These are phyloP conservation scores for Tachina fera DNA, from an alignment of 2,888 invertebrate genomes.

Conservation along the genomic window DNA sequence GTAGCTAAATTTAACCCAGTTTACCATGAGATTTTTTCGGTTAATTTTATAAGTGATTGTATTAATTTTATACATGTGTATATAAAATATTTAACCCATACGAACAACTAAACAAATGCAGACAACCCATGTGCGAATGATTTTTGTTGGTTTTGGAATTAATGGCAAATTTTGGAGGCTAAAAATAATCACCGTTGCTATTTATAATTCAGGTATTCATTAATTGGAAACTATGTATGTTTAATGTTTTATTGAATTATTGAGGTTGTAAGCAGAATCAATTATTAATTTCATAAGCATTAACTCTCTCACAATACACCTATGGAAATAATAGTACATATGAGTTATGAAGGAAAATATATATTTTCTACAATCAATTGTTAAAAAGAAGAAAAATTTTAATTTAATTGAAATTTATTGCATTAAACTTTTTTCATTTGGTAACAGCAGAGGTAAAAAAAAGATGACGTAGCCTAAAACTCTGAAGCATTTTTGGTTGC, in stretches of 20 bases:
- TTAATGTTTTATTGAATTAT: constrained; percentile 47
- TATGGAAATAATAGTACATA: constrained; percentile 4
- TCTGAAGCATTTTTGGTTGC: too few species aligned
- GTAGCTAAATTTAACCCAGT: constrained; percentile 53
- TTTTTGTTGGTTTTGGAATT: constrained; percentile 11
- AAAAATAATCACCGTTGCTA: constrained; percentile 50
- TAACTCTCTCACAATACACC: constrained; percentile 9
- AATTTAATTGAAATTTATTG: too few species aligned
- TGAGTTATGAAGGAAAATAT: background rate
- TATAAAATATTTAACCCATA: background rate
- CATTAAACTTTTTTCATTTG: too few species aligned
- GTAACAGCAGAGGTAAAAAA: too few species aligned
- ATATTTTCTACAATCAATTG: background rate
- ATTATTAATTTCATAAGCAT: constrained; percentile 44
- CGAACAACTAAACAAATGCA: constrained; percentile 9
- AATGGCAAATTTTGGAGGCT: constrained; percentile 47
- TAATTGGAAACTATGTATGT: constrained; percentile 29
- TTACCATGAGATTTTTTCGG: constrained; percentile 59
- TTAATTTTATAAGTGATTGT: constrained; percentile 42
- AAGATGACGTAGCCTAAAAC: too few species aligned
- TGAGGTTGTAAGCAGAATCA: constrained; percentile 43
- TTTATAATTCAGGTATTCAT: constrained; percentile 45
- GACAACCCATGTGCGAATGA: background rate
- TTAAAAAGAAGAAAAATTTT: too few species aligned
- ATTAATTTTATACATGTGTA: constrained; percentile 15